Percentiles rank a stretch among this genome's conserved stretches.
Evolutionary conservation across 2,113 vertebrate genomes (phyloP).

Genomic region (Neogobius melanostomus): DNA sequence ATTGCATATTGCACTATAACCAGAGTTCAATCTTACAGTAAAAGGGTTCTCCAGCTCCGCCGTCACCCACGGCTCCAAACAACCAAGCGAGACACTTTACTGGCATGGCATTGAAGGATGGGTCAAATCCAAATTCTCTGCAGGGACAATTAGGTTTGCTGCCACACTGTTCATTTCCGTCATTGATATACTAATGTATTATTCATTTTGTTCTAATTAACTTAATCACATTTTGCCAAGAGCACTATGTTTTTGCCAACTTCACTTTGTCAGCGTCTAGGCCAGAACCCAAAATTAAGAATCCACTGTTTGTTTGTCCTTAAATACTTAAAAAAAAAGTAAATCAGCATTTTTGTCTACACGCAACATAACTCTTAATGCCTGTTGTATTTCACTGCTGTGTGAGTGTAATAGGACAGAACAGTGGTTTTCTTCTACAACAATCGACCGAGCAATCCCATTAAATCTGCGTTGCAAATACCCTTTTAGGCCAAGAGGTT

Average conservation of each 20-base stretch:
- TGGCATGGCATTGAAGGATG: neutral
- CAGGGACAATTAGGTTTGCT: neutral
- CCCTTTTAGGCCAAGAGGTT: slow-evolving; percentile 32
- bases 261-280: neutral
- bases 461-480: slow-evolving; percentile 39
- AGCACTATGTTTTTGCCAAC: slow-evolving; percentile 1
- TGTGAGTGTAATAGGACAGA: too few relatives aligned
- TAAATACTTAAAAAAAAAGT: too few relatives aligned
- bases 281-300: slow-evolving; percentile 1
- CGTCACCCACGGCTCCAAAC: too few relatives aligned
- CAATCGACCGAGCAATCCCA: slow-evolving; percentile 30
- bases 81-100: too few relatives aligned
- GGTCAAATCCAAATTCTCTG: neutral
- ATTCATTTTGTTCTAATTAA: slow-evolving; percentile 9
- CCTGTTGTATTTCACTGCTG: too few relatives aligned
- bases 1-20: too few relatives aligned
- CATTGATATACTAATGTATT: neutral
- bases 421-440: too few relatives aligned
- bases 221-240: neutral
- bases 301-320: neutral
- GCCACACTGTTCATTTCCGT: neutral
- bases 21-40: too few relatives aligned
- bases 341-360: too few relatives aligned
- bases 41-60: too few relatives aligned
- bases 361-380: too few relatives aligned